Base-by-base conservation (phyloP, 2,888 invertebrate genomes). In the Lasioglossum vierecki region DNA sequence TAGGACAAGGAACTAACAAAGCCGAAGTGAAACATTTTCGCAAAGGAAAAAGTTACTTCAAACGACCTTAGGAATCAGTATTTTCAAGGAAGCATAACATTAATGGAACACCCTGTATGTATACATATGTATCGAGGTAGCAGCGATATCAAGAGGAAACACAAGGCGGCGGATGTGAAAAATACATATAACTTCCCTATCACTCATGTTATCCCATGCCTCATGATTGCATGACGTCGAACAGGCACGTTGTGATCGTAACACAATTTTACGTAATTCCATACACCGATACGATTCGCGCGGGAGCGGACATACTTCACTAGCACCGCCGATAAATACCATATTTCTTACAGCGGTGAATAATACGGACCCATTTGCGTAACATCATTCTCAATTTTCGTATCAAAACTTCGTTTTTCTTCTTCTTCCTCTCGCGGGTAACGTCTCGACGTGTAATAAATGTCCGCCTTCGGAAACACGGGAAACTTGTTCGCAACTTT, bases 351-450 rank as follows among this genome's bases (percentile, higher is more conserved):
- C 79, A 5, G 49, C 68, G 60, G 13, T 75, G 84, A 79, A 75
- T 75, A 73, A 85, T 74, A 46, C 39, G 30, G 26, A 13, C 9
- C 49, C 49, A 22, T 41, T 18, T 49, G 73, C 35, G 77, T 41
- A 44, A 73, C 70, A 70, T 76, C 44, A 66, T 74, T 85, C 85
- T 74, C 78, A 26, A 77, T 85, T 76, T 49, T 26, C 35, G n/a
- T 26, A 22, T 35, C 2, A 26, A 68, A 76, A 84, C 44, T 84
- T 84, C 74, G 3, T 22, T 39, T n/a, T 68, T 63, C 11, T 35
- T 8, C 11, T 11, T 39, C 8, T 68, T 70, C 11, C 44, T 49
- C 22, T 4, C 26, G n/a, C 18, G 35, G 39, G 73, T 2, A 26
- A 26, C 60, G 26, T 26, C 60, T 15, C 60, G 3, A 13, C 9